Conservation (phyloP, 2,888 invertebrate species). For the Rhingia rostrata region DNA sequence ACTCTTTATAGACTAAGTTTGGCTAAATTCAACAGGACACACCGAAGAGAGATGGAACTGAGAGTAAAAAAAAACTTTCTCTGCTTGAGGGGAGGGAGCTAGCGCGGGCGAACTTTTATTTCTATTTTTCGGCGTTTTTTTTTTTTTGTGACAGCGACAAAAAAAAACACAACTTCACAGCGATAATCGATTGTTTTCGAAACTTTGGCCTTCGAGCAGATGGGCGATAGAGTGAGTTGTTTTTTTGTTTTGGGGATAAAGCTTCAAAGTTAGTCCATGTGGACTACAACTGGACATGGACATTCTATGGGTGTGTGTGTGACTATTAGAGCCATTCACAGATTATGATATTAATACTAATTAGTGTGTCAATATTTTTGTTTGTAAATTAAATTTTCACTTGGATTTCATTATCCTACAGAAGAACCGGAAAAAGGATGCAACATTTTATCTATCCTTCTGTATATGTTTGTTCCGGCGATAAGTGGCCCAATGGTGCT, state of each 20-base stretch:
- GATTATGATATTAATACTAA: slow-evolving; percentile 66
- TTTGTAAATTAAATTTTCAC: slow-evolving; percentile 68
- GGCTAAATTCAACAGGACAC: slow-evolving; percentile 72
- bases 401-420: slow-evolving; percentile 49
- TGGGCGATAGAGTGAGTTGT: slow-evolving; percentile 13
- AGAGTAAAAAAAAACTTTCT: slow-evolving; percentile 62
- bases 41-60: slow-evolving; percentile 51
- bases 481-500: not conserved
- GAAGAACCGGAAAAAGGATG: not conserved
- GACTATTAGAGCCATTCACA: slow-evolving; percentile 57
- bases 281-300: slow-evolving; percentile 25
- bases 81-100: slow-evolving; percentile 7
- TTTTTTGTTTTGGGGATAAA: slow-evolving; percentile 32
- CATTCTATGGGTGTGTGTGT: slow-evolving; percentile 6
- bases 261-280: slow-evolving; percentile 60
- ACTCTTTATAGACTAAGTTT: slow-evolving; percentile 72
- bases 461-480: slow-evolving; percentile 52
- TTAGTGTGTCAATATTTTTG: slow-evolving; percentile 72
- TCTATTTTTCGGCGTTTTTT: slow-evolving; percentile 24
- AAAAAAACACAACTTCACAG: slow-evolving; percentile 37
- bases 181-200: slow-evolving; percentile 69
- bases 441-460: not conserved
- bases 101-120: slow-evolving; percentile 52
- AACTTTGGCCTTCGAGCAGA: slow-evolving; percentile 70
- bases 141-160: slow-evolving; percentile 9